Evolutionary conservation across 2,888 invertebrate genomes (phyloP).

Genomic region (Beris chalybata): DNA sequence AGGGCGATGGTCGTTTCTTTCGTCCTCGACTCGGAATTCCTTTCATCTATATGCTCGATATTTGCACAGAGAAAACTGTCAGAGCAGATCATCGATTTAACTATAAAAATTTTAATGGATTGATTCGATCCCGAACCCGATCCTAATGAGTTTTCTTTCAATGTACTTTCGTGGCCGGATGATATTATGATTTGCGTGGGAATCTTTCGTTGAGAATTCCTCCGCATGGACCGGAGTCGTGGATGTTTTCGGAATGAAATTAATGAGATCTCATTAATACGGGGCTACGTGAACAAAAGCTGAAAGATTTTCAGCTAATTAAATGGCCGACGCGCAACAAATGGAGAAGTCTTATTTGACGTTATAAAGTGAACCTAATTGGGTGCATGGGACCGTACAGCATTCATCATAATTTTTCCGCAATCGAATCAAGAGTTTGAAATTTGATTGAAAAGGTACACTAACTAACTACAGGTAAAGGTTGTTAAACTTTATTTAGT

Average conservation of each 20-base stretch:
- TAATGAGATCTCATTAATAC: conserved; percentile 32
- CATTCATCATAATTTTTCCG: conserved; percentile 31
- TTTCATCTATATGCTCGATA: conserved; percentile 4
- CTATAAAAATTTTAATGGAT: conserved; percentile 1
- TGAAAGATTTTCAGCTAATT: conserved; percentile 32
- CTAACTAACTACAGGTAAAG: conserved; percentile 11
- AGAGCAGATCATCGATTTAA: conserved; percentile 5
- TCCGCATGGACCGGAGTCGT: conserved; percentile 12
- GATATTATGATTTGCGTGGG: conserved; percentile 23
- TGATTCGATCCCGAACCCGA: not conserved
- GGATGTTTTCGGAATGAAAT: conserved; percentile 23
- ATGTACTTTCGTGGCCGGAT: not conserved
- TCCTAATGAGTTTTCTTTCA: conserved; percentile 24
- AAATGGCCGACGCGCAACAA: conserved; percentile 29
- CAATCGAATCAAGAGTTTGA: conserved; percentile 22
- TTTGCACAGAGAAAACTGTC: conserved; percentile 32
- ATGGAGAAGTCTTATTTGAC: conserved; percentile 24
- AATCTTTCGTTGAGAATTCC: conserved; percentile 14
- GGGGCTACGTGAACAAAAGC: conserved; percentile 18
- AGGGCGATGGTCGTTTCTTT: not conserved
- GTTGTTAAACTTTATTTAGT: conserved; percentile 8
- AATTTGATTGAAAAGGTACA: conserved; percentile 17
- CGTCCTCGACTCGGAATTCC: not conserved
- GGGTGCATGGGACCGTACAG: conserved; percentile 24
- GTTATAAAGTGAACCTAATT: conserved; percentile 28